A percentile compares a stretch with the other conserved stretches of the same genome.
phyloP scores from a whole-genome alignment of 2,113 vertebrate species.

The Tiliqua scincoides region DNA sequence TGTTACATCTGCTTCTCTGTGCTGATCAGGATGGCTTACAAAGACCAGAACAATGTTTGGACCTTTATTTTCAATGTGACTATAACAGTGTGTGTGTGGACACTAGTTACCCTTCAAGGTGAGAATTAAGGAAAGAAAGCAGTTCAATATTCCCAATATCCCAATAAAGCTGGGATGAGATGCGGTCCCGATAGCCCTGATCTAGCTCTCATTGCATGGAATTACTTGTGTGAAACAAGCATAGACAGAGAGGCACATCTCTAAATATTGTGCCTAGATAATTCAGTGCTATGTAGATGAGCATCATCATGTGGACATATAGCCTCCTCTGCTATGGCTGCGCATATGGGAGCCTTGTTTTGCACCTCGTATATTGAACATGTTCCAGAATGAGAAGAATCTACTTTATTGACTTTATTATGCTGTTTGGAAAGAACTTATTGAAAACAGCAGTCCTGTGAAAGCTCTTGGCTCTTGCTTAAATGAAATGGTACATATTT shows the following conservation, averaged over 20 bases:
- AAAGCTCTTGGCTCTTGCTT: not conserved
- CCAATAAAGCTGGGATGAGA: not conserved
- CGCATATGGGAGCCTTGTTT: not conserved
- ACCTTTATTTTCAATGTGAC: not conserved
- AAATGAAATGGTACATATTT: not conserved
- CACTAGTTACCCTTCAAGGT: not conserved
- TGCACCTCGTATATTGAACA: not conserved
- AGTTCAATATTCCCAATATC: not conserved
- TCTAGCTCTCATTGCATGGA: too few species aligned
- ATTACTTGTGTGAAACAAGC: not conserved
- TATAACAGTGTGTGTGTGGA: not conserved
- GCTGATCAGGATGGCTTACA: not conserved
- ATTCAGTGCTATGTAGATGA: not conserved
- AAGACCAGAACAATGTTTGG: not conserved
- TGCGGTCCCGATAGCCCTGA: not conserved
- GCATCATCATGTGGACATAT: not conserved
- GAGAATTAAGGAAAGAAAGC: not conserved
- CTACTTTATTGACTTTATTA: not conserved
- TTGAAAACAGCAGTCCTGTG: not conserved
- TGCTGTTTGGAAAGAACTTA: not conserved
- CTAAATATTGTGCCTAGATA: too few species aligned
- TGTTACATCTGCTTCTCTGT: not conserved
- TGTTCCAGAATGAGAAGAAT: not conserved
- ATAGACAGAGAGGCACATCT: not conserved
- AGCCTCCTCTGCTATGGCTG: not conserved